Evolutionary conservation across 2,113 vertebrate genomes (phyloP).

Genomic region (Cyprinus carpio): DNA sequence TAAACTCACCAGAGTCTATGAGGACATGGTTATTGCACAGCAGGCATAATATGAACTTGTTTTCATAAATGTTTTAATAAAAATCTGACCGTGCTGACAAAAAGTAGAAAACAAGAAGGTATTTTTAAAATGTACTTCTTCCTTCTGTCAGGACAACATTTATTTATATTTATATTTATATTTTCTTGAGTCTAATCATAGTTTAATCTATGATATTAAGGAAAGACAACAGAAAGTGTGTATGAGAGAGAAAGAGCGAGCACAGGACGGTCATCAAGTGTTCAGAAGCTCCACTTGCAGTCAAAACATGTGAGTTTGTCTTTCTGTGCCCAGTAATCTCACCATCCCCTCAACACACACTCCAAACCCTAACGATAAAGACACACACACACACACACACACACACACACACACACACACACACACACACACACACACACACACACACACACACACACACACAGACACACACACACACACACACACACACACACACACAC

Average conservation of each 20-base stretch:
- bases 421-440: background rate
- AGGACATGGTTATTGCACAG: no score
- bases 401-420: no score
- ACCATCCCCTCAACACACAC: conserved; percentile 21
- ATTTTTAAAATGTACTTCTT: no score
- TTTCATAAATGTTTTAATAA: no score
- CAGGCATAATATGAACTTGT: no score
- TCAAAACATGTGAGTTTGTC: conserved; percentile 11
- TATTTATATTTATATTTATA: no score
- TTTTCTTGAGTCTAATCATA: no score
- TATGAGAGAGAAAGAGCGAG: background rate
- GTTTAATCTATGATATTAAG: background rate
- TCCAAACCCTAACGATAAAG: background rate
- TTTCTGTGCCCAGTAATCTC: background rate
- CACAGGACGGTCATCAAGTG: background rate
- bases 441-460: background rate
- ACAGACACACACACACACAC: background rate
- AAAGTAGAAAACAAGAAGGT: no score
- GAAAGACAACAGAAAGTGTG: background rate
- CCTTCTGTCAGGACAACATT: no score
- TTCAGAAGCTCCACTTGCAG: background rate
- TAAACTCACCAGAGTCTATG: no score
- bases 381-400: no score
- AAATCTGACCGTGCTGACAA: no score
- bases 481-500: background rate